A percentile compares a stretch with the other conserved stretches of the same genome.
Conservation (phyloP, 2,888 invertebrate genomes). For the Leptarthrus brevirostris region DNA sequence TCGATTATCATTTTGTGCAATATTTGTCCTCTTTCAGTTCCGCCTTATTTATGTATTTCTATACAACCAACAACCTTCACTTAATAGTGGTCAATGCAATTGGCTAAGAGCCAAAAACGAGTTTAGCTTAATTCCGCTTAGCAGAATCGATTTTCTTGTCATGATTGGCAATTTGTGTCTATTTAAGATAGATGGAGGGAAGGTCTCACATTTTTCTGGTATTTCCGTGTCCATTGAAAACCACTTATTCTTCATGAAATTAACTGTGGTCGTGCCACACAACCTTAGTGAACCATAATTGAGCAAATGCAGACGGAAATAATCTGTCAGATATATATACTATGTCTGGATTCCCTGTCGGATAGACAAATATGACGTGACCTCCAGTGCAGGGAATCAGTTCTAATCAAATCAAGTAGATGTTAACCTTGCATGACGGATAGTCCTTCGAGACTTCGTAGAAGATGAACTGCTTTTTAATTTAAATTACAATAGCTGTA, state of each 20-base stretch:
- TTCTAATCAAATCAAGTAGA: slow-evolving; percentile 34
- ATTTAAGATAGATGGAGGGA: slow-evolving; percentile 11
- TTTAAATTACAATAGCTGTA: too few relatives aligned
- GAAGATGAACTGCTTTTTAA: not conserved
- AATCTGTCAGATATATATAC: not conserved
- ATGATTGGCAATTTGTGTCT: slow-evolving; percentile 43
- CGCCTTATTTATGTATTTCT: not conserved
- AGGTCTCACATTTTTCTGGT: slow-evolving; percentile 33
- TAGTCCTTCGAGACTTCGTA: slow-evolving; percentile 11
- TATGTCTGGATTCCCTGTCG: not conserved
- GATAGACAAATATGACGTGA: slow-evolving; percentile 8
- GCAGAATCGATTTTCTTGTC: slow-evolving; percentile 6
- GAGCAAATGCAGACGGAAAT: slow-evolving; percentile 15
- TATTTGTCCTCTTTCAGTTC: too few relatives aligned
- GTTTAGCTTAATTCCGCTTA: not conserved
- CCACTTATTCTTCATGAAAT: slow-evolving; percentile 19
- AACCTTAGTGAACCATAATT: slow-evolving; percentile 37
- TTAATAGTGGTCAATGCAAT: not conserved
- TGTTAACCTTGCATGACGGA: slow-evolving; percentile 32
- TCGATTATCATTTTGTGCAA: too few relatives aligned
- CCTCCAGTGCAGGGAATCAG: slow-evolving; percentile 9
- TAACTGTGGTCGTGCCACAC: not conserved
- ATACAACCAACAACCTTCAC: not conserved
- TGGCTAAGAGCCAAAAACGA: not conserved
- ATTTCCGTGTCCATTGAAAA: not conserved